Evolutionary conservation across 2,888 invertebrate species (phyloP).

Genomic region (Noctua fimbriata): DNA sequence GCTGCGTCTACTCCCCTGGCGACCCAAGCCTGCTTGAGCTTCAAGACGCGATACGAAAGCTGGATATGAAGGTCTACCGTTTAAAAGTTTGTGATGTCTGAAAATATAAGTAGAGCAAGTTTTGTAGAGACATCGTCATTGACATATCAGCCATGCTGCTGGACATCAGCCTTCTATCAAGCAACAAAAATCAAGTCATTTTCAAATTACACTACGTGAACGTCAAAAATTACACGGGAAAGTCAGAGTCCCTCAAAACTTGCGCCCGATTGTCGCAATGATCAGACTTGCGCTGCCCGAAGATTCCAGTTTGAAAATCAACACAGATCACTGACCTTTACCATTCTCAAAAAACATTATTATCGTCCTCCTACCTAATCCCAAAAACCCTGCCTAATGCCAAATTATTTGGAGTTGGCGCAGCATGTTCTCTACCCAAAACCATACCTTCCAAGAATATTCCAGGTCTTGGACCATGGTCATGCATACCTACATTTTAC

Average conservation of each 20-base stretch:
- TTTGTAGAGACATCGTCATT: constrained; percentile 19
- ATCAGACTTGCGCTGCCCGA: not conserved
- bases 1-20: constrained; percentile 78
- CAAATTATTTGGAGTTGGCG: not conserved
- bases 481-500: not conserved
- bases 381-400: no score
- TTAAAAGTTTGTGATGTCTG: constrained; percentile 46
- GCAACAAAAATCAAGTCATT: not conserved
- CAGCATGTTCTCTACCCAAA: not conserved
- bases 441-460: not conserved
- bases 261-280: not conserved
- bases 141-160: not conserved
- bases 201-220: not conserved
- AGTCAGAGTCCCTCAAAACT: not conserved
- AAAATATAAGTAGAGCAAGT: not conserved
- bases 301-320: not conserved
- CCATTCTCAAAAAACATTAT: not conserved
- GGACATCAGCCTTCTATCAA: not conserved
- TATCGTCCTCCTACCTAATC: not conserved
- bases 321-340: not conserved
- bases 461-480: not conserved
- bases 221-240: not conserved
- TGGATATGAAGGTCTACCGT: constrained; percentile 73
- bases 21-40: constrained; percentile 80
- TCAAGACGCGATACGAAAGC: constrained; percentile 77